Conservation (phyloP, 1,140 invertebrate genomes). For the Trachelipus rathkii region DNA sequence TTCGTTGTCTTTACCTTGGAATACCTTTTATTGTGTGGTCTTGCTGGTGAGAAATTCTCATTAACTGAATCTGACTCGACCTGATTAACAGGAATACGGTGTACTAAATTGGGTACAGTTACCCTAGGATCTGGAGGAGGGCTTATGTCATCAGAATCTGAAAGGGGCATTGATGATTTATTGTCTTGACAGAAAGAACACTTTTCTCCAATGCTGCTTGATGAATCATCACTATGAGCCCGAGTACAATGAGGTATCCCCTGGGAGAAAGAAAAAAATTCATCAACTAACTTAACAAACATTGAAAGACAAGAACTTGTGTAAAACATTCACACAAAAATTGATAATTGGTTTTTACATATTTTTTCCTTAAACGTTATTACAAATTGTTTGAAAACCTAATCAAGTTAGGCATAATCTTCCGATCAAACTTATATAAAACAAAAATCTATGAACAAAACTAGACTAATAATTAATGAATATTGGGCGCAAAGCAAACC, state of each 20-base stretch:
- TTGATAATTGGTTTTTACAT: too few species aligned
- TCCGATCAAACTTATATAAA: too few species aligned
- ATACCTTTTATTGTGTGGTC: slow-evolving; percentile 57
- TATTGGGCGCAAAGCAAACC: too few species aligned
- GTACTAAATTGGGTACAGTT: slow-evolving; percentile 45
- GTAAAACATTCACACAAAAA: too few species aligned
- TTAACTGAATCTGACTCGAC: slow-evolving; percentile 72
- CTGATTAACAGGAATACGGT: slow-evolving; percentile 53
- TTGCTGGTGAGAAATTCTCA: slow-evolving; percentile 67
- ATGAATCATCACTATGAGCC: slow-evolving; percentile 52
- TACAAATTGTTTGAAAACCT: too few species aligned
- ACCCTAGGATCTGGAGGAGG: slow-evolving; percentile 32
- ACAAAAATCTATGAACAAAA: too few species aligned
- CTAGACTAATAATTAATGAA: too few species aligned
- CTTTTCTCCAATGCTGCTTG: slow-evolving; percentile 52
- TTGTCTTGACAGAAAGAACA: slow-evolving; percentile 45
- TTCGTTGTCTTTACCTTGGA: slow-evolving; percentile 47
- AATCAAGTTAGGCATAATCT: too few species aligned
- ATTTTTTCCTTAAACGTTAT: too few species aligned
- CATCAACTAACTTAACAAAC: too few species aligned
- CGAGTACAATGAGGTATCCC: neutral
- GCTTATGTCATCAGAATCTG: slow-evolving; percentile 62
- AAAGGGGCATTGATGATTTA: slow-evolving; percentile 49
- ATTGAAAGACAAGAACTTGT: too few species aligned
- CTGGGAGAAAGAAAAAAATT: too few species aligned